phyloP scores from a whole-genome alignment of 2,797 vertebrate genomes.

The Mormyrops boulengeri region DNA sequence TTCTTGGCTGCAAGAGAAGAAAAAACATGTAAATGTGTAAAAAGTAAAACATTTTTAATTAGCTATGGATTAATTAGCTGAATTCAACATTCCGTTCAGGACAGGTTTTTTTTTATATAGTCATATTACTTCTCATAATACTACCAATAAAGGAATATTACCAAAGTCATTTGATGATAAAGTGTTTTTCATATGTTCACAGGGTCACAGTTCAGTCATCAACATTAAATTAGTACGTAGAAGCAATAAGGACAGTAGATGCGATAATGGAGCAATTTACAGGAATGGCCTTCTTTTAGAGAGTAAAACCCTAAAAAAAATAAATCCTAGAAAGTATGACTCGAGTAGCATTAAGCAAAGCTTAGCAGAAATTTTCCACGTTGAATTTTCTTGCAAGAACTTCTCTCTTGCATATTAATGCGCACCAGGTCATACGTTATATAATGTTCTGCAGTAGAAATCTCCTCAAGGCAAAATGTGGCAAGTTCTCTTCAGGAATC shows the following conservation, averaged over 20 bases:
- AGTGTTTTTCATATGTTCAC: constrained; percentile 4
- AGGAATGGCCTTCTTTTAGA: not conserved
- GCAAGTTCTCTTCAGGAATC: constrained; percentile 28
- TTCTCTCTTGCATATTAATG: constrained; percentile 8
- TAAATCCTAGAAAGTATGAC: not conserved
- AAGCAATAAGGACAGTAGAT: constrained; percentile 5
- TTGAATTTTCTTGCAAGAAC: constrained; percentile 2
- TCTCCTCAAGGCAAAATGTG: constrained; percentile 27
- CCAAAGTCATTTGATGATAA: not conserved
- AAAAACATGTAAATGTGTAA: not conserved
- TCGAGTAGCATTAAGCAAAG: not conserved
- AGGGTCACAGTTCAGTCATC: not conserved
- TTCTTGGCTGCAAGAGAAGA: constrained; percentile 73
- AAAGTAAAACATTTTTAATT: not conserved
- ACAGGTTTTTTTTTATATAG: not conserved
- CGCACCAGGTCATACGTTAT: constrained; percentile 37
- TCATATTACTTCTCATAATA: not conserved
- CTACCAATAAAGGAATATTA: constrained; percentile 1
- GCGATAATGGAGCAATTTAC: not conserved
- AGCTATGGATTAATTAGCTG: not conserved
- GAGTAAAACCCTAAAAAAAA: not conserved
- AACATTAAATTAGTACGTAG: constrained; percentile 1
- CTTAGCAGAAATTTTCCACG: constrained; percentile 26
- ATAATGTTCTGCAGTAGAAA: constrained; percentile 37
- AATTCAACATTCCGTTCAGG: not conserved